These are phyloP conservation scores for Psittacula derbiana DNA, from an alignment of 2,797 vertebrate genomes.

Conservation along the genomic window DNA sequence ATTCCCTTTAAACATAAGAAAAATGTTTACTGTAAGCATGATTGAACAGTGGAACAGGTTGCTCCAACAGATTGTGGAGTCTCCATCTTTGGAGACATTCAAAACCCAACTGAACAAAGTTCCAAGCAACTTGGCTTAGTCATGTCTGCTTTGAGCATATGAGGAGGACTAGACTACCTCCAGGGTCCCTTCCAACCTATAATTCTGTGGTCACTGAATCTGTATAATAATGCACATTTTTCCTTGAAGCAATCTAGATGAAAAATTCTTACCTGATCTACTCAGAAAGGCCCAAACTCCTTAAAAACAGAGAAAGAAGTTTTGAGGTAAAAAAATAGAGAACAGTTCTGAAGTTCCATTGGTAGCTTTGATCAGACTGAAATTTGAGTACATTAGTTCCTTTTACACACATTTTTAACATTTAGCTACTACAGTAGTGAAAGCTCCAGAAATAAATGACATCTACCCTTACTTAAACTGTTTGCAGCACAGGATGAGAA, in stretches of 20 bases:
- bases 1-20: not conserved
- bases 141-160: not conserved
- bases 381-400: not conserved
- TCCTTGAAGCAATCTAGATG: not conserved
- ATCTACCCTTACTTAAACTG: not conserved
- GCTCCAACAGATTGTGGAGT: not conserved
- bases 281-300: not conserved
- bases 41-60: not conserved
- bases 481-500: not conserved
- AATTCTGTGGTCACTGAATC: not conserved
- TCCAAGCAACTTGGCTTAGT: not conserved
- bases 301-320: not conserved
- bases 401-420: not conserved
- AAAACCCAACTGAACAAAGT: not conserved
- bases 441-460: not conserved
- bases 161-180: fast-evolving
- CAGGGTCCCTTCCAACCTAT: not conserved
- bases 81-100: not conserved
- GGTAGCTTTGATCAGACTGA: not conserved
- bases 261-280: not conserved
- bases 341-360: not conserved
- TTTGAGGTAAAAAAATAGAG: not conserved
- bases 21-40: fast-evolving
- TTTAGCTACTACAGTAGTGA: not conserved
- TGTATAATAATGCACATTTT: not conserved